Evolutionary conservation across 1,140 invertebrate genomes (phyloP), one percentile per base, ranked within the genome.

Genomic region (Zaprionus ghesquierei): DNA sequence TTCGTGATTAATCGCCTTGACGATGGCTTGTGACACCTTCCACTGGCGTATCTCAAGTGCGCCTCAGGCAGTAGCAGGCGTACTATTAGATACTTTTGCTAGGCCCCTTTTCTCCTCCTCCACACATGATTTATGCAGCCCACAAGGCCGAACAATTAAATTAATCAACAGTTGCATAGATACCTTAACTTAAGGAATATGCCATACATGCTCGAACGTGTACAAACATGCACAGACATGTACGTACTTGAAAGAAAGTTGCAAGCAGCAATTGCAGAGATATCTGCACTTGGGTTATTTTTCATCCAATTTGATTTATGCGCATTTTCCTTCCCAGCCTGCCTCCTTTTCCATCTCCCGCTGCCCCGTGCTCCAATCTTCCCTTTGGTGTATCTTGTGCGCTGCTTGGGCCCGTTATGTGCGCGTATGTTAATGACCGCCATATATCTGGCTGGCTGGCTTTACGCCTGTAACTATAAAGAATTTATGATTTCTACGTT

Each of bases 81-180:
- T 65, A 79, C 81, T 85, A 89, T 87, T 87, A 89, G 85, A 89
- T 87, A 89, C 73, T 84, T 89, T 81, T 84, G 82, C 78, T 81
- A 66, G 76, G 74, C 77, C 77, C 64, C 70, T n/a, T n/a, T n/a
- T n/a, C n/a, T n/a, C n/a, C n/a, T n/a, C 51, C 20, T 63, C 58
- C 44, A 63, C 51, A 20, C 55, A 74, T 84, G 82, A 87, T 87
- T 87, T 89, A 87, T 87, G 84, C 54, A 18, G 50, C 35, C 59
- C 51, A 54, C 71, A 71, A 72, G 69, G 63, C 62, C 60, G 59
- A 84, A 89, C 80, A 87, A 87, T 87, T 89, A 89, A 62, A 89
- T 77, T 89, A 79, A 87, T 89, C 84, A 20, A 46, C 84, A 15
- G 35, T 18, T 46, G 15, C 9, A 23, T 41, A 51, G 50, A 53